Evolutionary conservation across 2,888 invertebrate species (phyloP), one percentile per base, ranked within the genome.

Genomic region (Antitype chi): DNA sequence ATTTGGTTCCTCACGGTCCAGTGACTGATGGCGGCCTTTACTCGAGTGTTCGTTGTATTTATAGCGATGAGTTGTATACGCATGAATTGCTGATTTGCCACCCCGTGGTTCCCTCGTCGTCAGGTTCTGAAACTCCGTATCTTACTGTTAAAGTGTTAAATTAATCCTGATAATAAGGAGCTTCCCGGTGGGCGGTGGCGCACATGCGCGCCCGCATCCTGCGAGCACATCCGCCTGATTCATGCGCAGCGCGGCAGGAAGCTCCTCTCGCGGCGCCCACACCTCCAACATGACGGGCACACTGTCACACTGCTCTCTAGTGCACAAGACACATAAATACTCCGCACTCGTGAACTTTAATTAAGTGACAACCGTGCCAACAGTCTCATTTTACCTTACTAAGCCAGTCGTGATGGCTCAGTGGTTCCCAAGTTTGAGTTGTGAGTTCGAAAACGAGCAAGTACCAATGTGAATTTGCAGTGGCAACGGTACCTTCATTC

Each of bases 221-320:
- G n/a, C 69, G 38, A 38, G 38, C 57, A 88, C 87, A 85, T 90
- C 91, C 92, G 91, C 86, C 80, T 89, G 89, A 89, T 73, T 90
- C 91, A 84, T 57, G 9, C 17, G 23, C 52, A 23, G 23, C 52
- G 63, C 70, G 69, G 49, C 82, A 32, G 81, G 81, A 82, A 82
- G 70, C 38, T 20, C 20, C 25, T 55, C 64, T 43, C 43, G 38
- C 20, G 20, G 13, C 59, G 32, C 59, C 62, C 57, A 64, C 67
- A 68, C 81, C 43, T 60, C 28, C 53, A 25, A 57, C 47, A 15
- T 60, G 28, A 49, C 25, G 62, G 17, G 9, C 55, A 25, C 53
- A 23, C 13, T 23, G 17, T 6, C 55, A 25, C 69, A 25, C 8
- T 38, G 38, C n/a, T 17, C 28, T 28, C 13, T n/a, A 23, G 47